Base-by-base conservation (phyloP, 2,113 vertebrate species). In the Glareola pratincola region DNA sequence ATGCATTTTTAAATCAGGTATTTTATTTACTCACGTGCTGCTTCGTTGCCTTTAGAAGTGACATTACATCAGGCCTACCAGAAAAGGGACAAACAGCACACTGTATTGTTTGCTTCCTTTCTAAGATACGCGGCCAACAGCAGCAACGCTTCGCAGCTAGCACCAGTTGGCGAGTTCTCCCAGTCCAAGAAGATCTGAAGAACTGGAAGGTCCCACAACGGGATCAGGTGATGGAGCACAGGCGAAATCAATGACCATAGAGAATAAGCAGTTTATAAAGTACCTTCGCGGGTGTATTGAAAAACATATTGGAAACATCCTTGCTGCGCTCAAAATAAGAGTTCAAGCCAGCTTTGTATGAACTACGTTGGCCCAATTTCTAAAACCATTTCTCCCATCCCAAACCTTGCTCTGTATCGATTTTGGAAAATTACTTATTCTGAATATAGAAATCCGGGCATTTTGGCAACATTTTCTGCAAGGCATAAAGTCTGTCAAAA, bases 371-470 rank as follows among this genome's bases (percentile, higher is more conserved):
- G 72, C 18, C 45, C 18, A 82, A 19, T 73, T 96, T 77, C 69
- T 43, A 41, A 53, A 85, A 53, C 34, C 16, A 13, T 62, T 32
- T 37, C 10, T 56, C 36, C 82, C 13, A 39, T 72, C 57, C 29
- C 48, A 79, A 72, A n/a, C 3, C 73, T 86, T 85, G 48, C 71
- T 95, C 56, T 48, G 83, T 47, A 87, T 68, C 54, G 37, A 8
- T 91, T 95, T 88, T n/a, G 93, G 71, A 94, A 96, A 87, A 86
- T 6, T 60, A 74, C 27, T 67, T 79, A 72, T 14, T 75, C 59
- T 85, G 85, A 94, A 90, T 69, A 80, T 23, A 78, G 62, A 94
- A 85, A 83, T 75, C 75, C 72, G 92, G 95, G 85, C 78, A 95
- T 88, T 86, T 92, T 94, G 94, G 71, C 86, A 93, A 91, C 36